Conservation (phyloP, 2,797 vertebrate species). For the Pampus argenteus region DNA sequence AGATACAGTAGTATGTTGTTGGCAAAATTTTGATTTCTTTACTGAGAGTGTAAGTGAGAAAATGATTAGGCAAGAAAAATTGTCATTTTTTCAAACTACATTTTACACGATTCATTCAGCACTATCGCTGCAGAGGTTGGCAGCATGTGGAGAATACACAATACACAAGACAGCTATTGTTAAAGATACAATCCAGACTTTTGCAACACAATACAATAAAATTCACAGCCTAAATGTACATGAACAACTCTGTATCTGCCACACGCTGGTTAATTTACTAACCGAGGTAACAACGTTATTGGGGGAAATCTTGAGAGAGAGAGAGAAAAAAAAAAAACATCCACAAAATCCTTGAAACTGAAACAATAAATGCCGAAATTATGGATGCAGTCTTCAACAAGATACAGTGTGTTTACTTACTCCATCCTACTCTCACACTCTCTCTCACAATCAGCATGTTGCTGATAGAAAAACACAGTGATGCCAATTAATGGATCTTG, state of each 20-base stretch:
- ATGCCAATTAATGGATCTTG: conserved; percentile 10
- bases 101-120: not conserved
- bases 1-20: not conserved
- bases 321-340: not conserved
- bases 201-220: not conserved
- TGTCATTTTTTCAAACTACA: not conserved
- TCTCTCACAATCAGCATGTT: not conserved
- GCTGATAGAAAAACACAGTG: not conserved
- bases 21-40: not conserved
- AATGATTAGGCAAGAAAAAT: not conserved
- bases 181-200: too few relatives aligned
- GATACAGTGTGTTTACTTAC: not conserved
- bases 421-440: too few relatives aligned
- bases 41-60: not conserved
- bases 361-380: not conserved
- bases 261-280: not conserved
- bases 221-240: not conserved
- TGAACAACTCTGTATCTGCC: too few relatives aligned
- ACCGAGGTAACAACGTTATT: not conserved
- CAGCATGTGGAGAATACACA: not conserved
- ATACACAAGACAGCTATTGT: too few relatives aligned
- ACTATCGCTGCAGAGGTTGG: not conserved
- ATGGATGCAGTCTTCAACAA: too few relatives aligned
- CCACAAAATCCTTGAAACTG: too few relatives aligned
- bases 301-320: not conserved